phyloP scores from a whole-genome alignment of 2,113 vertebrate genomes.

The Cygnus buccinator region DNA sequence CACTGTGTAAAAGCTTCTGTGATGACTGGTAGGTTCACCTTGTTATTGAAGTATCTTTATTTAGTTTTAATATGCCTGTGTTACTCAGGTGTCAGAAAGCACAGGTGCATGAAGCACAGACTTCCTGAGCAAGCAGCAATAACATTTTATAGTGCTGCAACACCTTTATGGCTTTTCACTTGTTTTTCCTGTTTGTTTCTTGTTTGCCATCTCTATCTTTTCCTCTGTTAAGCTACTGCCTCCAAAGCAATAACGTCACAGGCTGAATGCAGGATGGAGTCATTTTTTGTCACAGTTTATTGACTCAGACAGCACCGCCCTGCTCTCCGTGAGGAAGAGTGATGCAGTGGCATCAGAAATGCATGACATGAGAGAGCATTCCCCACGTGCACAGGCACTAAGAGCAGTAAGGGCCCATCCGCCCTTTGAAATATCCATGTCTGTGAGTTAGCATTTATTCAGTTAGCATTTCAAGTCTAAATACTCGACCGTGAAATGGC shows the following conservation, averaged over 20 bases:
- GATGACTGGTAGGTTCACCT: conserved; percentile 74
- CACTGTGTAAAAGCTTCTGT: conserved; percentile 75
- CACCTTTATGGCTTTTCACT: neutral
- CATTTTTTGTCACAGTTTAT: neutral
- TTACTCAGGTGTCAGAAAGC: neutral
- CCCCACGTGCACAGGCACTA: accelerated
- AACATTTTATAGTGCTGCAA: neutral
- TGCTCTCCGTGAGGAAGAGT: neutral
- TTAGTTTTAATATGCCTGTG: neutral
- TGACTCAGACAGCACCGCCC: neutral
- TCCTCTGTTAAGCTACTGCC: neutral
- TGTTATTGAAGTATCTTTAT: neutral
- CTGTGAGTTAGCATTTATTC: neutral
- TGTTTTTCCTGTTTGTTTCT: neutral
- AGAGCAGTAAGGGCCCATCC: neutral
- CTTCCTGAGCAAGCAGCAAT: neutral
- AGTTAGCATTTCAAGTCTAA: neutral
- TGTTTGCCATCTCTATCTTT: neutral
- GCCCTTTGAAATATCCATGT: neutral
- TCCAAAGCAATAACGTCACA: neutral
- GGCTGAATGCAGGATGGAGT: neutral
- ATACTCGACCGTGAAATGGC: neutral
- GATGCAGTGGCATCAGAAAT: neutral
- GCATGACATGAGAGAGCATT: accelerated
- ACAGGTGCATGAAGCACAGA: neutral